Percentiles rank a stretch among this genome's conserved stretches.
Evolutionary conservation across 2,113 vertebrate species (phyloP).

Genomic region (Silurus meridionalis): DNA sequence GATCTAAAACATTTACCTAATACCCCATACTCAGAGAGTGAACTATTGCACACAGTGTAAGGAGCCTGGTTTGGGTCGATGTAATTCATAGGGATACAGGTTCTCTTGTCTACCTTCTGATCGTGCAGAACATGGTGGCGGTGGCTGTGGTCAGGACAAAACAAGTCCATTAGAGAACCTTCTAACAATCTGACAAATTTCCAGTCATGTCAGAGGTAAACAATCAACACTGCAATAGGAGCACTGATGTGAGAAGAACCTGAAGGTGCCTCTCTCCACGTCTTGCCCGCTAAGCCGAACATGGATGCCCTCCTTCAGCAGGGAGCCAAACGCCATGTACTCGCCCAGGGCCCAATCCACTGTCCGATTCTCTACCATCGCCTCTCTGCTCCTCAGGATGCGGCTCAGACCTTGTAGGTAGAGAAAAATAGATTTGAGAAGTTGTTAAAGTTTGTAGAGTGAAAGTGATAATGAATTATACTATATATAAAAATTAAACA

Average conservation of each 20-base stretch:
- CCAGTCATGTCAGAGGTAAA: neutral
- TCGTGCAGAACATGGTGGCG: conserved; percentile 96
- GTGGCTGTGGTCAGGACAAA: conserved; percentile 74
- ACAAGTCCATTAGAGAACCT: neutral
- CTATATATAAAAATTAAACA: neutral
- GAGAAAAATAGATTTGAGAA: neutral
- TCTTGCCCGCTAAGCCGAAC: conserved; percentile 93
- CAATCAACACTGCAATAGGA: neutral
- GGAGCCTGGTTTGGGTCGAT: conserved; percentile 90
- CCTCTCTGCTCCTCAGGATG: conserved; percentile 84
- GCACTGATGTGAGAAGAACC: conserved; percentile 67
- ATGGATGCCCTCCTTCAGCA: conserved; percentile 93
- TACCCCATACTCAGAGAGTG: conserved; percentile 91
- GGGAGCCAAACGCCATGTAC: conserved; percentile 95
- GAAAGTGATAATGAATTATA: neutral
- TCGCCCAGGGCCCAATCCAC: conserved; percentile 97
- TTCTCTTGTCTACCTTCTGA: conserved; percentile 96
- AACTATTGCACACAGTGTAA: conserved; percentile 97
- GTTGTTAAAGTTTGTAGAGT: neutral
- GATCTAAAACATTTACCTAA: conserved; percentile 69
- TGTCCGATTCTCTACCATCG: conserved; percentile 84
- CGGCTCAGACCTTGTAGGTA: conserved; percentile 84
- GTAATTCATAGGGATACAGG: conserved; percentile 97
- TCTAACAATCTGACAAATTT: neutral
- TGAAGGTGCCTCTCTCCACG: conserved; percentile 95